A percentile compares a stretch with the other conserved stretches of the same genome.
Evolutionary conservation across 2,797 vertebrate genomes (phyloP).

Genomic region (Dendrocincla tyrannina): DNA sequence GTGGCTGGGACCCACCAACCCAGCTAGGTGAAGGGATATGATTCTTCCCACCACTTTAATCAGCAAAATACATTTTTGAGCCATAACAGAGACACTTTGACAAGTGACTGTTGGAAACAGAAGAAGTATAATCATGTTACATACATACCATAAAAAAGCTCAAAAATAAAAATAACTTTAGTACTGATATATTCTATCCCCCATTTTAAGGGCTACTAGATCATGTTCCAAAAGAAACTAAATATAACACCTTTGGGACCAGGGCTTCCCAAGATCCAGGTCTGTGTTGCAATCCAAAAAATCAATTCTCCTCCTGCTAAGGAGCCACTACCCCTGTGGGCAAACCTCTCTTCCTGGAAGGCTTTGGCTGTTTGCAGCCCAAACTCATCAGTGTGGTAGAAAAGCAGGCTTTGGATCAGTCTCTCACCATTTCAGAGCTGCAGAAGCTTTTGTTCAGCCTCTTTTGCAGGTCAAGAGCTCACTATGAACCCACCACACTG

Average conservation of each 20-base stretch:
- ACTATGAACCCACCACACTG: rapidly evolving
- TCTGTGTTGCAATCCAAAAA: neutral
- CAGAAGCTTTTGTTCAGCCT: neutral
- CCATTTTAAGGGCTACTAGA: conserved; percentile 57
- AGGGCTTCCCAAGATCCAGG: conserved; percentile 39
- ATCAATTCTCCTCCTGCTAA: neutral
- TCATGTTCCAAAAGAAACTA: conserved; percentile 62
- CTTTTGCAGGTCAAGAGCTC: neutral
- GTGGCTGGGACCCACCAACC: neutral
- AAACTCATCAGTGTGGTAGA: neutral
- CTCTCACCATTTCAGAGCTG: neutral
- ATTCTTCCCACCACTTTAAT: neutral
- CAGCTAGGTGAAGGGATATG: neutral
- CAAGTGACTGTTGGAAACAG: conserved; percentile 20
- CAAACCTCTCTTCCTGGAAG: neutral
- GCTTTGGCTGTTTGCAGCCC: neutral
- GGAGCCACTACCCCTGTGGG: neutral
- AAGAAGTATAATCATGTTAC: neutral
- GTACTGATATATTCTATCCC: conserved; percentile 61
- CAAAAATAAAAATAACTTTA: conserved; percentile 58
- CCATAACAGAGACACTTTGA: neutral
- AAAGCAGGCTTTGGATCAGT: neutral
- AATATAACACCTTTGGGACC: conserved; percentile 51
- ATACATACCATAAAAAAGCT: conserved; percentile 24
- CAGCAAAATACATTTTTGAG: conserved; percentile 22